phyloP scores from a whole-genome alignment of 2,113 vertebrate species.

The Lontra canadensis region DNA sequence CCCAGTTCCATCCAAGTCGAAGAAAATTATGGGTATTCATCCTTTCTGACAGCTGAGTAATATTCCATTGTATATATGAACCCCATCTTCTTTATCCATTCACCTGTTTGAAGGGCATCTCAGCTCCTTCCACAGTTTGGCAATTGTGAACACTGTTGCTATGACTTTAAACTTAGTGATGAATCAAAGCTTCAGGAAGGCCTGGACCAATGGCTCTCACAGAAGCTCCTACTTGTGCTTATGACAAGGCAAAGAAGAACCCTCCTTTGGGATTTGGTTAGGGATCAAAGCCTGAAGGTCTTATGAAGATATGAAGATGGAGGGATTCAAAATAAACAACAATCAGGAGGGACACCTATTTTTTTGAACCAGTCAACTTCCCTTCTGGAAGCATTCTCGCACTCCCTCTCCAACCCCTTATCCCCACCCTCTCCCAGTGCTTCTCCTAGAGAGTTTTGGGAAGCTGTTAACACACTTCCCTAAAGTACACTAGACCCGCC shows the following conservation, averaged over 20 bases:
- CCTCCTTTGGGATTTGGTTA: background rate
- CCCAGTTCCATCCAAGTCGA: too few relatives aligned
- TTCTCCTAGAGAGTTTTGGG: conserved; percentile 27
- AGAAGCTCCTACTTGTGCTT: background rate
- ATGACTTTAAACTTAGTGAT: conserved; percentile 21
- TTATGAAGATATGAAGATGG: conserved; percentile 36
- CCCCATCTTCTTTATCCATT: too few relatives aligned
- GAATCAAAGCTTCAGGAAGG: conserved; percentile 28
- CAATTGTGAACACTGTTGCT: background rate
- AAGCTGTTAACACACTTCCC: background rate
- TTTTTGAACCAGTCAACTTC: conserved; percentile 30
- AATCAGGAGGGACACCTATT: background rate
- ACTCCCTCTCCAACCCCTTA: background rate
- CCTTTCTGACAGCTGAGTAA: too few relatives aligned
- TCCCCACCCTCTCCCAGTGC: background rate
- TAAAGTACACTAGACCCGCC: background rate
- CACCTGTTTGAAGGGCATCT: too few relatives aligned
- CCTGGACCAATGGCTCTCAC: background rate
- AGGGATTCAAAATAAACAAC: background rate
- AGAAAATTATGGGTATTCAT: too few relatives aligned
- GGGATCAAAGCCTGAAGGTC: background rate
- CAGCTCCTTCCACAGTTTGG: too few relatives aligned
- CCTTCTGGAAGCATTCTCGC: background rate
- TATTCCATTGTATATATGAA: too few relatives aligned
- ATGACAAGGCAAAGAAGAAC: background rate